Base-by-base conservation (phyloP, 2,888 invertebrate species). In the Eupithecia pulchellata region DNA sequence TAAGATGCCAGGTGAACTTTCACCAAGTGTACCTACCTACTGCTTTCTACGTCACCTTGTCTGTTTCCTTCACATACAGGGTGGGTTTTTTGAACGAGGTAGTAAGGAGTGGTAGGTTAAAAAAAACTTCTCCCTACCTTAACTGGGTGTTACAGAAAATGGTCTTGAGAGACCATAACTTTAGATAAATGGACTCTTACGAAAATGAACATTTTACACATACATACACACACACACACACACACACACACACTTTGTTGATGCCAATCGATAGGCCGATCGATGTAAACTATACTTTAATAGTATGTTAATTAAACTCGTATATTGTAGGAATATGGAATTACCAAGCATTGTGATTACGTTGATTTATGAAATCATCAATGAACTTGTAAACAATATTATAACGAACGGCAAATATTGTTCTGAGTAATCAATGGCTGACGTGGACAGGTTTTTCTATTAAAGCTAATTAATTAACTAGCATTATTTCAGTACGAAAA, bases 371-470 rank as follows among this genome's bases (percentile, higher is more conserved):
- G 1, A 52, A 11, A 4, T 25, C 52, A 52, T 52, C 13, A 52
- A 52, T 25, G 52, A 52, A 52, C 52, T 52, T 25, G 20, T 52
- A 52, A 52, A 52, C 52, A 52, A 52, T 52, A 52, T 52, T 52
- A 4, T 25, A 25, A 52, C 25, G 47, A 52, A 20, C 25, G 52
- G 52, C 20, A 52, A 52, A 52, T 52, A 20, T 52, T 25, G 52
- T 52, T 52, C 20, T 25, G 25, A 1, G 52, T 52, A 13, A 25
- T 52, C 42, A 47, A 20, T 25, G 52, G 42, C 25, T 25, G 52
- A 52, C 4, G 25, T 11, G 52, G 25, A 25, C 20, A 25, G 52
- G 52, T 25, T 20, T 3, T 4, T 9, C 3, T 20, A 13, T 11
- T 4, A 8, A 25, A 52, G 25, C 52, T 8, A 20, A 20, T 47